phyloP scores from a whole-genome alignment of 2,888 invertebrate species.

The Eupeodes luniger region DNA sequence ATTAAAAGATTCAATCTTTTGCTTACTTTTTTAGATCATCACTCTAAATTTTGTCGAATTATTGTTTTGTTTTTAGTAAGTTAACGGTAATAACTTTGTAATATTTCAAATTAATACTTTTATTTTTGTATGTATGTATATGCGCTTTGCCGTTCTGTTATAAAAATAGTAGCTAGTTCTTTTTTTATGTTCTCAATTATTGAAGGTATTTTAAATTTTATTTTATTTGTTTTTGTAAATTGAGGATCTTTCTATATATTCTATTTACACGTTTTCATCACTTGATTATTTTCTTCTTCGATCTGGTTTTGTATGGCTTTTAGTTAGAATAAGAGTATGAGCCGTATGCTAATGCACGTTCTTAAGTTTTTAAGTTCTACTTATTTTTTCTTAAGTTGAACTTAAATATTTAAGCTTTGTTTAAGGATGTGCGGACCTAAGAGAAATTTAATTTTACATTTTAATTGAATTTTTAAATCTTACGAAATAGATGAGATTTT shows the following conservation, averaged over 20 bases:
- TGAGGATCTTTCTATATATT: constrained; percentile 15
- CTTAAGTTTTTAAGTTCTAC: no score
- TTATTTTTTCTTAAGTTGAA: no score
- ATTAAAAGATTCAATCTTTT: constrained; percentile 43
- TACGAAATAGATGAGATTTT: no score
- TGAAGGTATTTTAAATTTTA: constrained; percentile 15
- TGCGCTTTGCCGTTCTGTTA: constrained; percentile 57
- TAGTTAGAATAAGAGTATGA: no score
- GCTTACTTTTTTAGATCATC: constrained; percentile 30
- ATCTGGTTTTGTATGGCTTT: no score
- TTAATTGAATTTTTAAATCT: no score
- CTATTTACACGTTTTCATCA: constrained; percentile 46
- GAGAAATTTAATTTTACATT: no score
- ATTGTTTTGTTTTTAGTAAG: constrained; percentile 38
- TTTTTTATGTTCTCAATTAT: constrained; percentile 25
- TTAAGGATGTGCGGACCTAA: no score
- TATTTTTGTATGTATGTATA: constrained; percentile 5
- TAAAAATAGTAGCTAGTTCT: constrained; percentile 63
- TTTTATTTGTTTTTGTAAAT: background rate
- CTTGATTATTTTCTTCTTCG: constrained; percentile 29
- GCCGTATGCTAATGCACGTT: no score
- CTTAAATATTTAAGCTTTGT: no score
- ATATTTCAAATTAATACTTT: constrained; percentile 13
- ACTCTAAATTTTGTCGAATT: constrained; percentile 51
- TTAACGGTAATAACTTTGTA: constrained; percentile 22